Evolutionary conservation across 2,113 vertebrate genomes (phyloP).

Genomic region (Parotia lawesii): DNA sequence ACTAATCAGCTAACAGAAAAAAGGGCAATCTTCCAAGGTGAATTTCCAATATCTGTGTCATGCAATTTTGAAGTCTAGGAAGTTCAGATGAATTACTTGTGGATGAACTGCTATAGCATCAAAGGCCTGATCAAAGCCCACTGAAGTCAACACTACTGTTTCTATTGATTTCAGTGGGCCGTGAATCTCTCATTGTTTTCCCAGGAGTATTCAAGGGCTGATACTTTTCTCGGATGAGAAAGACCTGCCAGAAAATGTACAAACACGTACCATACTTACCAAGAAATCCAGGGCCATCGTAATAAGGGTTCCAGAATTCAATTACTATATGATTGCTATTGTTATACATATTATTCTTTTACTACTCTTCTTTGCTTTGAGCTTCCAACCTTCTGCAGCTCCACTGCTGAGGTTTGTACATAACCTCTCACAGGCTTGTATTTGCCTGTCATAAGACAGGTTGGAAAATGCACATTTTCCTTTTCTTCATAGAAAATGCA

Average conservation of each 20-base stretch:
- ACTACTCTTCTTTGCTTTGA: neutral
- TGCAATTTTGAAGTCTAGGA: neutral
- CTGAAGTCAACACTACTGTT: conserved; percentile 2
- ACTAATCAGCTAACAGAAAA: neutral
- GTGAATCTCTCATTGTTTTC: neutral
- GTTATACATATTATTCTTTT: neutral
- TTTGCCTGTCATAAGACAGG: neutral
- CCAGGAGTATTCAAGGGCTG: neutral
- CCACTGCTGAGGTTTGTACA: neutral
- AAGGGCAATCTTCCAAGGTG: neutral
- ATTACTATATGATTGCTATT: neutral
- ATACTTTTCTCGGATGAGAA: neutral
- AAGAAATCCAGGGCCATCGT: neutral
- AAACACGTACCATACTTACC: neutral
- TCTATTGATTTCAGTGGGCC: conserved; percentile 53
- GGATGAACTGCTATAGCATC: conserved; percentile 40
- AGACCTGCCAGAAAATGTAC: neutral
- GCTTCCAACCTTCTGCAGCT: neutral
- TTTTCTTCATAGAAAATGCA: neutral
- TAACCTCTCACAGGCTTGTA: neutral
- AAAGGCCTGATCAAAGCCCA: conserved; percentile 56
- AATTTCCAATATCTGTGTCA: neutral
- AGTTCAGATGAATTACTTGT: neutral
- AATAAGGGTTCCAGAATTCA: neutral
- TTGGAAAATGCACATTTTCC: neutral